phyloP scores from a whole-genome alignment of 2,888 invertebrate genomes.

The Drosophila silvestris region DNA sequence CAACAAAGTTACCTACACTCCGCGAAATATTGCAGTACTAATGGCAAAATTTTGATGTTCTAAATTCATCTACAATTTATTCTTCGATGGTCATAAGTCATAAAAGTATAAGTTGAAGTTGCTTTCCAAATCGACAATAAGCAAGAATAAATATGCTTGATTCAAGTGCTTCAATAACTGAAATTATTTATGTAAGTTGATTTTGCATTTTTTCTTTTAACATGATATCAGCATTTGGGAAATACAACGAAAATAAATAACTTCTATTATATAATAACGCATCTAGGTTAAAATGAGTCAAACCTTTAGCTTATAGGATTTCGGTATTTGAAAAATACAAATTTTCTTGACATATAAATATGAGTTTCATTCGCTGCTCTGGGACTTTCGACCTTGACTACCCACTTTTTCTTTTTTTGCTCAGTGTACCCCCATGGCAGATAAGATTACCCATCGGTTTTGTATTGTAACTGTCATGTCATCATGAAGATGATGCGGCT shows the following conservation, averaged over 20 bases:
- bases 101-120: neutral
- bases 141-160: neutral
- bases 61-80: neutral
- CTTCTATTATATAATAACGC: neutral
- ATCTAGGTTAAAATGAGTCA: neutral
- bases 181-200: neutral
- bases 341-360: neutral
- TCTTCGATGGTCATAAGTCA: neutral
- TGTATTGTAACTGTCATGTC: constrained; percentile 81
- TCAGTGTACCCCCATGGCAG: constrained; percentile 39
- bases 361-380: neutral
- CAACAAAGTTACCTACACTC: constrained; percentile 1
- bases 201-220: neutral
- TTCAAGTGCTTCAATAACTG: neutral
- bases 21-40: neutral
- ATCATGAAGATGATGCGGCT: constrained; percentile 78
- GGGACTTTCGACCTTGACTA: neutral
- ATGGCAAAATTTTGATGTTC: neutral
- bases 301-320: neutral
- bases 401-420: neutral
- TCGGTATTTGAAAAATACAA: neutral
- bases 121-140: neutral
- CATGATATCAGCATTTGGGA: neutral
- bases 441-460: constrained; percentile 69
- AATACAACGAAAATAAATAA: neutral